Base-by-base conservation (phyloP, 2,113 vertebrate genomes). In the Lycaon pictus region DNA sequence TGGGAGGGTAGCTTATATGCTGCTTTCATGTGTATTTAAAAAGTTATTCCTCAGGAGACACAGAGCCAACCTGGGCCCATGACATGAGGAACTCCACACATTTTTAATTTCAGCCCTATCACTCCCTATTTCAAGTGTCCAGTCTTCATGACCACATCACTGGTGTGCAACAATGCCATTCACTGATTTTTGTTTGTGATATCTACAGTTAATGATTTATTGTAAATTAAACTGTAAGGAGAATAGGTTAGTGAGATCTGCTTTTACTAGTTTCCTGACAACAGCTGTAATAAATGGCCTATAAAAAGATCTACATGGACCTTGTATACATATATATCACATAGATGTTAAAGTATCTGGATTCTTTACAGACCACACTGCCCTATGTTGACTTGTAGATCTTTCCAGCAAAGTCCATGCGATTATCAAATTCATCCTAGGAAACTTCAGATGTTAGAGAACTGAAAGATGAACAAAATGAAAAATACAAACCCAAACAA, bases 41-140 rank as follows among this genome's bases (percentile, higher is more conserved):
- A 23, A 51, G 43, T 77, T 43, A 56, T n/a, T 51, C 27, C 29
- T 13, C 23, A n/a, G 11, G 9, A 77, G 37, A 77, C 20, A 22
- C 2, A 35, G 22, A 29, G 29, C 16, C 56, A 71, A 22, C 15
- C 12, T 29, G 82, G 71, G 5, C 11, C 9, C 32, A 12, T 6
- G 27, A 22, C 13, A 11, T 4, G 12, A 92, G 32, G 55, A 48
- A 35, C 35, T 19, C 29, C 56, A 51, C 11, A 20, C 7, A 35
- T 69, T 63, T 51, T 53, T 32, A 19, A 37, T 37, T 55, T 56
- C 53, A 89, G 79, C 19, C 23, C 60, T 29, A 5, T 12, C 2
- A 1, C 32, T 4, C 35, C 4, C 27, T 2, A 16, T 16, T 11
- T 9, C 5, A 12, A 7, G 23, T 11, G 0, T 53, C 19, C 19